Evolutionary conservation across 2,888 invertebrate species (phyloP), one percentile per base, ranked within the genome.

Genomic region (Dryobota labecula): DNA sequence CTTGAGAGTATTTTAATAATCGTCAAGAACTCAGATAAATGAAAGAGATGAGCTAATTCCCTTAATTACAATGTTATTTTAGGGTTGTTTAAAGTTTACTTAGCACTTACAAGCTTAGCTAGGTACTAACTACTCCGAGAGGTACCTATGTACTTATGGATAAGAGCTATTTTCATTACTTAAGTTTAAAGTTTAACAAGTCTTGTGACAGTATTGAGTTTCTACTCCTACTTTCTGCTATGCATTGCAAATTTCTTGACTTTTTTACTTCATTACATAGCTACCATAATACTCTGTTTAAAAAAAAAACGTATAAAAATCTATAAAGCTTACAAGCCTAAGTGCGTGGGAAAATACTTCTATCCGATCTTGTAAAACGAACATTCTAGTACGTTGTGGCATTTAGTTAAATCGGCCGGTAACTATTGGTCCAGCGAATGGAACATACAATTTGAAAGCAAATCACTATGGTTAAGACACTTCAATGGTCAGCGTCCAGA

Each of bases 1-100:
- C 68, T 73, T 64, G 76, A 77, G 65, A 81, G 82, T 83, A 85
- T 82, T 76, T 71, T 60, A 80, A 84, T 78, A 79, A 82, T 80
- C 78, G 78, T 78, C 78, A 84, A 81, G 73, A 78, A 68, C 33
- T 67, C 68, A 63, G 58, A 49, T 45, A 72, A 41, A 60, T 71
- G 38, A 53, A 72, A 78, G 54, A 69, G 49, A 71, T 76, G 76
- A 60, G 70, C 41, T 67, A 70, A 71, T 69, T 60, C 33, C 24
- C 15, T 65, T 70, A 64, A 67, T 75, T 68, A 64, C 13, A 41
- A 49, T 49, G 30, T 57, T 33, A 63, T 67, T 68, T 49, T 30
- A 38, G 18, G 27, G 51, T 30, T 36, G n/a, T 47, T 74, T 51
- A 2, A n/a, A 60, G 47, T 24, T 30, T 63, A 49, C 53, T 71